Evolutionary conservation across 2,797 vertebrate species (phyloP).

Genomic region (Podargus strigoides): DNA sequence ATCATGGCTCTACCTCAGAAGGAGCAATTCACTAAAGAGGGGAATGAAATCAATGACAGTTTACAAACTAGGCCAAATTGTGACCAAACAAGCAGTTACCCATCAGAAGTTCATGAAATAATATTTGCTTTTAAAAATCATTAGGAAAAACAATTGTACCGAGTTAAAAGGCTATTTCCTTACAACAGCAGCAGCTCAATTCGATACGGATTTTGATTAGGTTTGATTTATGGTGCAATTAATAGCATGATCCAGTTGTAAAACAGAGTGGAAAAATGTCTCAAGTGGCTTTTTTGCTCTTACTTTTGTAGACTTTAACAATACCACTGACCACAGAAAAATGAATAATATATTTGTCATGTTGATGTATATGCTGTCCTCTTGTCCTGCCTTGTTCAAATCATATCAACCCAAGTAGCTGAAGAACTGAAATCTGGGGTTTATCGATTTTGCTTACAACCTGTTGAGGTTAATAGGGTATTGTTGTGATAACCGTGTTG

Average conservation of each 20-base stretch:
- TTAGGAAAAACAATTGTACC: neutral
- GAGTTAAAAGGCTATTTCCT: neutral
- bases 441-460: neutral
- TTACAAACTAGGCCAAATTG: neutral
- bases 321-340: neutral
- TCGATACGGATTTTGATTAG: neutral
- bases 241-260: neutral
- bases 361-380: neutral
- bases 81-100: neutral
- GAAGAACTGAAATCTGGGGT: neutral
- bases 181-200: neutral
- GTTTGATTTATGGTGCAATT: conserved; percentile 3
- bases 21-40: neutral
- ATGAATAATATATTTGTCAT: neutral
- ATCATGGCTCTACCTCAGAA: neutral
- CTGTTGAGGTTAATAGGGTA: neutral
- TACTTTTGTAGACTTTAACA: neutral
- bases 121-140: neutral
- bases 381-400: neutral
- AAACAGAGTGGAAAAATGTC: neutral
- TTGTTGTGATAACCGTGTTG: neutral
- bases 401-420: neutral
- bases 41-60: neutral
- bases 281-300: neutral
- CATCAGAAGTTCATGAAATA: neutral